Base-by-base conservation (phyloP, 2,113 vertebrate genomes). In the Cyprinodon brontotheroides region DNA sequence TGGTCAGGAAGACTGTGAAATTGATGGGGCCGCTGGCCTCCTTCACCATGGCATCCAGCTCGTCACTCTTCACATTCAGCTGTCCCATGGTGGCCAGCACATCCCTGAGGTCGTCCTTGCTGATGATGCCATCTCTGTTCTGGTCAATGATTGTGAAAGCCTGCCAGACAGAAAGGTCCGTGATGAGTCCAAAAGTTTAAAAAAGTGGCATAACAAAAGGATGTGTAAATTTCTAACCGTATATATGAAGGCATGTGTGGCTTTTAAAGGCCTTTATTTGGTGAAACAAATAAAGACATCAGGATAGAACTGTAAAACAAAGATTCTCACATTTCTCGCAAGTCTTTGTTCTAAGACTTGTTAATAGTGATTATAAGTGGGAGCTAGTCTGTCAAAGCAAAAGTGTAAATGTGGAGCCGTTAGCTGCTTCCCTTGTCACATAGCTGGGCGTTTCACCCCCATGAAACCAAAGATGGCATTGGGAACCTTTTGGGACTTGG, bases 81-180 rank as follows among this genome's bases (percentile, higher is more conserved):
- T 96, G 96, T 89, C 96, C 96, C 96, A 97, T 96, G 70, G 94
- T 94, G 74, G 96, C 96, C 65, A 97, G 93, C 79, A 96, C 96
- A 69, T 97, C 96, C 88, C 96, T 94, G 65, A 97, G 91, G 64
- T 97, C 96, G 22, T 96, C 96, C 86, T 97, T 97, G 92, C 95
- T 95, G 72, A 97, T 97, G 92, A 97, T 97, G 76, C 96, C 96
- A 90, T 97, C 96, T 78, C 96, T 95, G 93, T 97, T 97, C 93
- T 97, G 96, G 93, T 97, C 96, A 1, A 97, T 97, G 85, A 97
- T 97, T 72, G 96, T 97, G 94, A 97, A 97, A 76, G 96, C 96
- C 96, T 97, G 86, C 15, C 57, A 1, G 17, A 39, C 29, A 45
- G n/a, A 11, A 1, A 11, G n/a, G 20, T 4, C 11, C 13, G 17